Evolutionary conservation across 1,140 invertebrate species (phyloP), one percentile per base, ranked within the genome.

Genomic region (Drosophila parvula): DNA sequence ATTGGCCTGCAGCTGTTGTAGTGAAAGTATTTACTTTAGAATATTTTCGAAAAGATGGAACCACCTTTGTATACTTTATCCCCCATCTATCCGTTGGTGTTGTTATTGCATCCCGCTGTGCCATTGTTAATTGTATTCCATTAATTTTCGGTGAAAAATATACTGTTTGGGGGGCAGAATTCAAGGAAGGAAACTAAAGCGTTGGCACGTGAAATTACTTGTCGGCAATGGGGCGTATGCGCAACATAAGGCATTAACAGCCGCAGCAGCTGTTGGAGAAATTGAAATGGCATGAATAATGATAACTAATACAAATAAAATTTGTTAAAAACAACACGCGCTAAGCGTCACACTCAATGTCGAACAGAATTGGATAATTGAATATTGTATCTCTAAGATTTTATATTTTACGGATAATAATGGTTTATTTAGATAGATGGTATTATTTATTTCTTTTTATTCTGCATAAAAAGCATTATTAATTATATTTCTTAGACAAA

Each of bases 241-340:
- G 65, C 41, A 83, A 84, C 65, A 79, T 70, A 18, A 62, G 50
- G 64, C 57, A 41, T n/a, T 62, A 79, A 79, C 34, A 51, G 16
- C 69, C 55, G 38, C 9, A 58, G 70, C 83, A 86, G 79, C 82
- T 88, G 82, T 78, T 82, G 56, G 28, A 45, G 62, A 65, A 78
- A 81, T 53, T 67, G 70, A 48, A 69, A 28, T 47, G 44, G 28
- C 45, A 73, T 58, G 41, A 71, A 75, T 58, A 53, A 71, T 70
- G 61, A 67, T 63, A 64, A 70, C 41, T 51, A 70, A 81, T 71
- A 70, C 44, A 81, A 85, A 71, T 86, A 50, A 59, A 41, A 77
- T 78, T 68, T 61, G 28, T 70, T 62, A 50, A 30, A 57, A 51
- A 45, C 10, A 12, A 57, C 73, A 60, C 71, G 62, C 53, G 71